phyloP scores from a whole-genome alignment of 2,888 invertebrate species.

The Bimastos eiseni region DNA sequence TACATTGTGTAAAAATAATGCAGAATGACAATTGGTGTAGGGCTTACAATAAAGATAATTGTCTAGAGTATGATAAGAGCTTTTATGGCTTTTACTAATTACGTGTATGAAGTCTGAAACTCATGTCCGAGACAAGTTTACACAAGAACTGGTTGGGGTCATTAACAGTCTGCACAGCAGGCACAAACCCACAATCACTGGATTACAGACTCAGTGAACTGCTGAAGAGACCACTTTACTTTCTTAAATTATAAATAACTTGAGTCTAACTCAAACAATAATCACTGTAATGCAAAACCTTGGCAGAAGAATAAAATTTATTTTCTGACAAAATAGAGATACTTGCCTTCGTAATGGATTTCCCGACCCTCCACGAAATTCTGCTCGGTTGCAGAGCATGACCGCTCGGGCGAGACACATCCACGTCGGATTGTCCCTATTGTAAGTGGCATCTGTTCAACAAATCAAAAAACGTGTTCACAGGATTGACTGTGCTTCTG shows the following conservation, averaged over 20 bases:
- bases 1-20: no score
- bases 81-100: no score
- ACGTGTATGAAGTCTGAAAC: background rate
- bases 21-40: no score
- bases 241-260: background rate
- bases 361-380: slow-evolving; percentile 91
- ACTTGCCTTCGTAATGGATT: slow-evolving; percentile 90
- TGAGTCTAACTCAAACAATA: no score
- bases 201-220: background rate
- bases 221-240: background rate
- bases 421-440: slow-evolving; percentile 80
- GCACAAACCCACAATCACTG: background rate
- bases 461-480: background rate
- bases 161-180: background rate
- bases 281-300: background rate
- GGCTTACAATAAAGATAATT: no score
- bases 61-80: no score
- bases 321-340: slow-evolving; percentile 85
- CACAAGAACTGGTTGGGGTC: background rate
- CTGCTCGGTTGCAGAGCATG: slow-evolving; percentile 95
- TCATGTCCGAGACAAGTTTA: background rate
- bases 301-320: background rate
- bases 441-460: slow-evolving; percentile 78
- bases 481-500: background rate
- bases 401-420: slow-evolving; percentile 89